Evolutionary conservation across 2,888 invertebrate genomes (phyloP).

Genomic region (Cynaeus angustus): DNA sequence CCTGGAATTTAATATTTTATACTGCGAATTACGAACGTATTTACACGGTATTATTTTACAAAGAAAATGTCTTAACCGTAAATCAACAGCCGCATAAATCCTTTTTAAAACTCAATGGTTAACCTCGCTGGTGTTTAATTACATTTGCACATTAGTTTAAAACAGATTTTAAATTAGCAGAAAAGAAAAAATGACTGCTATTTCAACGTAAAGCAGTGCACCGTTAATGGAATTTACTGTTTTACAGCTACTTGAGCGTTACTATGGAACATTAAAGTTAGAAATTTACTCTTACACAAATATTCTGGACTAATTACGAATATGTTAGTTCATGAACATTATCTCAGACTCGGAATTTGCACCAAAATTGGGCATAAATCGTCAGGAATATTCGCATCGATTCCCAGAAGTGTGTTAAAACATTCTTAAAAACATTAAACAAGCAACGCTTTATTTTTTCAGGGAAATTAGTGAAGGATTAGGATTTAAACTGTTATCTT

Average conservation of each 20-base stretch:
- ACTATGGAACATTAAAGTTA: constrained; percentile 36
- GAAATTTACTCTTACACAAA: constrained; percentile 36
- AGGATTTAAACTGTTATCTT: too few relatives aligned
- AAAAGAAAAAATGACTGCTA: constrained; percentile 23
- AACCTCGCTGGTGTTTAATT: constrained; percentile 14
- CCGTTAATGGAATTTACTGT: constrained; percentile 39
- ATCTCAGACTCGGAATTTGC: constrained; percentile 15
- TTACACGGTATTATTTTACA: background rate
- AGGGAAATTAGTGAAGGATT: background rate
- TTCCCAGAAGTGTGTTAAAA: background rate
- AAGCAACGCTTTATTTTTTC: background rate
- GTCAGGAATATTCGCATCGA: background rate
- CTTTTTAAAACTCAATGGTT: background rate
- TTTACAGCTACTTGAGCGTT: constrained; percentile 34
- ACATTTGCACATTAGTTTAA: constrained; percentile 13
- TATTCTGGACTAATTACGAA: constrained; percentile 31
- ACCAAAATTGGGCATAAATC: constrained; percentile 2
- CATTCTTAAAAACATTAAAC: background rate
- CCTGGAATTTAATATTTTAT: background rate
- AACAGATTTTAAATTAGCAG: constrained; percentile 17
- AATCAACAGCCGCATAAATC: background rate
- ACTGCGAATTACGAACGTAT: background rate
- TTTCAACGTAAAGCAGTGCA: constrained; percentile 32
- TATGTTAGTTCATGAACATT: constrained; percentile 25
- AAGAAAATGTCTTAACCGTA: background rate